Evolutionary conservation across 2,797 vertebrate genomes (phyloP), one percentile per base, ranked within the genome.

Genomic region (Eulemur albifrons): DNA sequence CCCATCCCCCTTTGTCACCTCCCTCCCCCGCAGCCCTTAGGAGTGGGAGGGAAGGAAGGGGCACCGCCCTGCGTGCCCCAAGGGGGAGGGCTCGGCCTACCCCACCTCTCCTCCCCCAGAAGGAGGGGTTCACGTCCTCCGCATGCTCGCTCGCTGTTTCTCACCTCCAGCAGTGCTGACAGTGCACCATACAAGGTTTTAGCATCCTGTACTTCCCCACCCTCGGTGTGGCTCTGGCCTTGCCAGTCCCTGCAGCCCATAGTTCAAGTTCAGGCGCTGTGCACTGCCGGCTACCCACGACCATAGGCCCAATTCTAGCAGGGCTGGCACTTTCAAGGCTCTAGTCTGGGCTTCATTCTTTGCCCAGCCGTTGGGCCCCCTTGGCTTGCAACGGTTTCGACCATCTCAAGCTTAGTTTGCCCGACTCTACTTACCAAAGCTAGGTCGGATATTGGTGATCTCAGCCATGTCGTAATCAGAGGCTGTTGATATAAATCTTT

Each of bases 381-480:
- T 38, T 40, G 75, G 65, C 88, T 50, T 77, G 45, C 85, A 75
- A 18, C 7, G 10, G 54, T 75, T 89, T 63, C 48, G 38, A 90
- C 75, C 18, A 54, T 70, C 54, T 84, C 45, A 15, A 86, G 87
- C 82, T 92, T 65, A 91, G 90, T 90, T 90, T 79, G 15, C 69
- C 35, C 40, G 70, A 75, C 32, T 82, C 0, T 92, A 98, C 98
- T 99, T 97, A 99, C 98, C 98, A 94, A 98, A 98, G 97, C 97
- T 97, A 87, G 98, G 98, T 72, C 95, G 97, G 93, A 99, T 98
- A 18, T 98, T 98, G 98, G 98, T 98, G 98, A 99, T 99, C 97
- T 99, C 98, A 69, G 98, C 98, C 98, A 99, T 99, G 97, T 97
- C 97, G 97, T 80, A 90, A 69, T 96, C 83, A 85, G 93, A 97